Conservation (phyloP, 2,113 vertebrate species). For the Grus americana region DNA sequence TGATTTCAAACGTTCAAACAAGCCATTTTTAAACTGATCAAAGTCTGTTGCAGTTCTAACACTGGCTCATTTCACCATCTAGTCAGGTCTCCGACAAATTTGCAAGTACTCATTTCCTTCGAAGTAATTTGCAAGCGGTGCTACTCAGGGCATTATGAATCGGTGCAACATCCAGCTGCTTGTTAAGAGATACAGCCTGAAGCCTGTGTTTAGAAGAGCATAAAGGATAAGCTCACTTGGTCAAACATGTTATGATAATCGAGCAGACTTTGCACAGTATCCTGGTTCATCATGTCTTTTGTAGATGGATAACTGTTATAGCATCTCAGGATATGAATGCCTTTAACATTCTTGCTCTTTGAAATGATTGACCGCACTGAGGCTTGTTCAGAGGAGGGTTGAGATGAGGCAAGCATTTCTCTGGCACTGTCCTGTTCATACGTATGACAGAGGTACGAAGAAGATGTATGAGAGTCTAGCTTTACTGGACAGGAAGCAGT, state of each 20-base stretch:
- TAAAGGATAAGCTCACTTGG: neutral
- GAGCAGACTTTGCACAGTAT: neutral
- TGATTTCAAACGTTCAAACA: conserved; percentile 58
- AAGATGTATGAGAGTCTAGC: neutral
- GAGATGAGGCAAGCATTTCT: neutral
- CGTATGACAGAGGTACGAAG: neutral
- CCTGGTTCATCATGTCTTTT: neutral
- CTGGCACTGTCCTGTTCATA: neutral
- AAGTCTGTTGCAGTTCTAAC: conserved; percentile 52
- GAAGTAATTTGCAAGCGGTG: conserved; percentile 33
- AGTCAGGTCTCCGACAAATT: conserved; percentile 54
- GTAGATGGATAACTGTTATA: neutral
- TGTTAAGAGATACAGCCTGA: neutral
- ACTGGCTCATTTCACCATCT: conserved; percentile 59
- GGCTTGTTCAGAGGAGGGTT: neutral
- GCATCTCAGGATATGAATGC: neutral
- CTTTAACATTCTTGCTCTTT: neutral
- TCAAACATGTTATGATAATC: neutral
- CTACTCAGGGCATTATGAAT: neutral
- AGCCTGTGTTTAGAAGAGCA: neutral
- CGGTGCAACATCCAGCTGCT: neutral
- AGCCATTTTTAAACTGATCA: conserved; percentile 43
- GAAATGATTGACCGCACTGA: neutral
- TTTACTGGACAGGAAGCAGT: neutral
- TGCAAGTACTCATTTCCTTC: conserved; percentile 44